These are phyloP conservation scores for Hemiscyllium ocellatum DNA, from an alignment of 2,113 vertebrate species.

Conservation along the genomic window DNA sequence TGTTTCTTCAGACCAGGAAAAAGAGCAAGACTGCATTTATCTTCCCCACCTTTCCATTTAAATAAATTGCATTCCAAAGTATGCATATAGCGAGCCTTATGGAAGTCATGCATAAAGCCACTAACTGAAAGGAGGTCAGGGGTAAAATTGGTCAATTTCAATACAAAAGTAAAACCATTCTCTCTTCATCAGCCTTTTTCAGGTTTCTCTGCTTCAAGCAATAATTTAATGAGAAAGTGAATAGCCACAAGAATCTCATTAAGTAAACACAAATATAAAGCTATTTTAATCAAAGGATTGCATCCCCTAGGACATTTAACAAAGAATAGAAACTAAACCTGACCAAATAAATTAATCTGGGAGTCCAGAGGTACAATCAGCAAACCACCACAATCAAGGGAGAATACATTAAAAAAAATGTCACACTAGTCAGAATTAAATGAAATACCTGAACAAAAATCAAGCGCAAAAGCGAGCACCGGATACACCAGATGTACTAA, in stretches of 20 bases:
- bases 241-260: background rate
- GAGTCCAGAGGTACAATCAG: background rate
- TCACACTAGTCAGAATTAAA: background rate
- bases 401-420: background rate
- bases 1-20: background rate
- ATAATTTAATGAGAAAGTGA: background rate
- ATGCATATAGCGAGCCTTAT: background rate
- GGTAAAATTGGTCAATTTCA: background rate
- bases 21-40: background rate
- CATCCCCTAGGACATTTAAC: background rate
- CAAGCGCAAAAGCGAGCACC: background rate
- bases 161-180: background rate
- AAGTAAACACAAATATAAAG: conserved; percentile 30
- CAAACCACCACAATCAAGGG: background rate
- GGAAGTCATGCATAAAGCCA: background rate
- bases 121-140: background rate
- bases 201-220: background rate
- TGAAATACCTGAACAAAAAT: background rate
- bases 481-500: background rate
- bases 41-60: background rate
- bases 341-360: background rate
- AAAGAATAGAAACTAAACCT: background rate
- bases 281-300: conserved; percentile 6
- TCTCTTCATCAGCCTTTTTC: background rate
- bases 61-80: background rate